Evolutionary conservation across 23 tunicate species (phyloP).

Genomic region (Halocynthia aurantium): DNA sequence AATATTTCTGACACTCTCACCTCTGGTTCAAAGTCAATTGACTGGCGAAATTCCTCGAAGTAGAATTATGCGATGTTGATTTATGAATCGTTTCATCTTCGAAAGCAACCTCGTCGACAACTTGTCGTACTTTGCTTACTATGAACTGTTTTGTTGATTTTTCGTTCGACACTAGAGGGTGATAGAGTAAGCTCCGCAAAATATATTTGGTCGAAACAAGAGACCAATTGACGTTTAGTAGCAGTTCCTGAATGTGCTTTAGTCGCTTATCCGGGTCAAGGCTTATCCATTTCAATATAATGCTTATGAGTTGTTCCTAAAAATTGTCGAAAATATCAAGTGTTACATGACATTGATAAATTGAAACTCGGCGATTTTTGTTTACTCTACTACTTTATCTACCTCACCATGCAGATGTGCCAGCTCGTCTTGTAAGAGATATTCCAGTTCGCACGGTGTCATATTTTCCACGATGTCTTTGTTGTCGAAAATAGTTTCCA

Average conservation of each 20-base stretch:
- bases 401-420: slow-evolving; percentile 57
- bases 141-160: slow-evolving; percentile 12
- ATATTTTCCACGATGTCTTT: slow-evolving; percentile 11
- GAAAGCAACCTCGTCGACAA: background rate
- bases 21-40: background rate
- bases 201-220: slow-evolving; percentile 13
- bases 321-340: background rate
- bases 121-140: slow-evolving; percentile 7
- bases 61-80: no score
- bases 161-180: slow-evolving; percentile 6
- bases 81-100: background rate
- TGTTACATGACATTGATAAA: background rate
- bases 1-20: background rate
- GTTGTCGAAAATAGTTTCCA: slow-evolving; percentile 12
- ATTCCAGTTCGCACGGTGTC: slow-evolving; percentile 27
- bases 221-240: slow-evolving; percentile 15
- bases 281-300: slow-evolving; percentile 18
- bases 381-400: background rate
- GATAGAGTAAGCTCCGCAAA: slow-evolving; percentile 10
- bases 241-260: slow-evolving; percentile 3
- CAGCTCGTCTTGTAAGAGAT: slow-evolving; percentile 30
- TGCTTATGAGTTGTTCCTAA: slow-evolving; percentile 5
- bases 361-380: background rate
- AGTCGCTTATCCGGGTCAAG: background rate
- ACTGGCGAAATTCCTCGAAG: background rate